Percentiles rank a stretch among this genome's conserved stretches.
Conservation (phyloP, 2,797 vertebrate species). For the Semaprochilodus insignis region DNA sequence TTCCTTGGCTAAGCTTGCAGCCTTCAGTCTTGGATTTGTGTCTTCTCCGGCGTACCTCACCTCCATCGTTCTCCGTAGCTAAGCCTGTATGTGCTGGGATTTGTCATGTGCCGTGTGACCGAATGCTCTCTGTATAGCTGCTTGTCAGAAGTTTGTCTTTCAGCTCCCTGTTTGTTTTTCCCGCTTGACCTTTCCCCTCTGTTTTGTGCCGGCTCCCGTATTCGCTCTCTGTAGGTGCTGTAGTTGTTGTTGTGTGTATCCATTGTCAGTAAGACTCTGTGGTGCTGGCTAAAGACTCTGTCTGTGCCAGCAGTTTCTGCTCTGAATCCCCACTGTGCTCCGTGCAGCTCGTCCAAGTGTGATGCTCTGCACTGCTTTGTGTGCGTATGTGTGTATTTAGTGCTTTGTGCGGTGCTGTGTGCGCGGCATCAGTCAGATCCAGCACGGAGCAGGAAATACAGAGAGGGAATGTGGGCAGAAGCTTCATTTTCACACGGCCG, state of each 20-base stretch:
- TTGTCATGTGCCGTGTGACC: neutral
- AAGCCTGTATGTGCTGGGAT: too few species aligned
- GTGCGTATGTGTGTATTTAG: slow-evolving; percentile 36
- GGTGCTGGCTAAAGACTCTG: slow-evolving; percentile 14
- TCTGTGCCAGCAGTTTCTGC: slow-evolving; percentile 45
- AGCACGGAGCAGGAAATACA: slow-evolving; percentile 10
- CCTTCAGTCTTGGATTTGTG: neutral
- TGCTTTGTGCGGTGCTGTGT: slow-evolving; percentile 7
- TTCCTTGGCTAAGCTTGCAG: neutral
- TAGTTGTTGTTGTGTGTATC: slow-evolving; percentile 36
- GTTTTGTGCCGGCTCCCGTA: slow-evolving; percentile 14
- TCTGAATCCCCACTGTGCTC: slow-evolving; percentile 37
- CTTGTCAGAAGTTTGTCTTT: neutral
- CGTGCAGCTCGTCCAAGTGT: slow-evolving; percentile 22
- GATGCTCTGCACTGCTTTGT: slow-evolving; percentile 20
- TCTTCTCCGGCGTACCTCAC: neutral
- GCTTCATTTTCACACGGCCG: neutral
- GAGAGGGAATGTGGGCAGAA: slow-evolving; percentile 1
- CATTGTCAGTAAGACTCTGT: slow-evolving; percentile 32
- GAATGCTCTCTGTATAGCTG: neutral
- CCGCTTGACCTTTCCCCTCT: neutral
- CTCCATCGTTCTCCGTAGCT: neutral
- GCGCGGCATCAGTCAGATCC: slow-evolving; percentile 22
- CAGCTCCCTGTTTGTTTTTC: slow-evolving; percentile 8
- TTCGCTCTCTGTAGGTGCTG: slow-evolving; percentile 21